These are phyloP conservation scores for Mythimna vitellina DNA, from an alignment of 2,888 invertebrate genomes.

Conservation along the genomic window DNA sequence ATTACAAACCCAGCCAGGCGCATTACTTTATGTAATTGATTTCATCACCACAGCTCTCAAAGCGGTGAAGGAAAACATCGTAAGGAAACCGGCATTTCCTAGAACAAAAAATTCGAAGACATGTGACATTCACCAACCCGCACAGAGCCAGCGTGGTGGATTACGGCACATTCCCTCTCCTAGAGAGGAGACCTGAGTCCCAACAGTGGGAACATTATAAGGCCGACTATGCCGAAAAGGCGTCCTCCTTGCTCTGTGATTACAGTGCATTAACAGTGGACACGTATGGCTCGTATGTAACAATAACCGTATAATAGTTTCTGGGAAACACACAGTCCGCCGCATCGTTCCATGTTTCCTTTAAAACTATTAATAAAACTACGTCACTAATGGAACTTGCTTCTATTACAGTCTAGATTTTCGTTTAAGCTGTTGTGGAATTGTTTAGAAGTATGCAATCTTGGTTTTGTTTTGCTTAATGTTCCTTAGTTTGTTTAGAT, in stretches of 20 bases:
- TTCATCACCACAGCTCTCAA: too few relatives aligned
- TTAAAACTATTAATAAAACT: constrained; percentile 46
- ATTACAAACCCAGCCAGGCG: too few relatives aligned
- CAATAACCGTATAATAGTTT: constrained; percentile 50
- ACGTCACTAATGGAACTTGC: constrained; percentile 32
- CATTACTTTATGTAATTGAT: too few relatives aligned
- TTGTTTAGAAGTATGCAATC: constrained; percentile 3
- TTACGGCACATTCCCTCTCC: too few relatives aligned
- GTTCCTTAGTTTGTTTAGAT: not conserved
- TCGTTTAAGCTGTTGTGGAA: constrained; percentile 1
- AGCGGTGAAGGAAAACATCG: too few relatives aligned
- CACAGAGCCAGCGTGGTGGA: too few relatives aligned
- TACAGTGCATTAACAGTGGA: constrained; percentile 51
- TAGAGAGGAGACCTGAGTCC: too few relatives aligned
- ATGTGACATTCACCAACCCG: too few relatives aligned
- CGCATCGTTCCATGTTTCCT: constrained; percentile 37
- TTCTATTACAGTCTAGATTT: constrained; percentile 14
- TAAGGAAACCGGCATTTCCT: too few relatives aligned
- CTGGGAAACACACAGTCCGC: constrained; percentile 32
- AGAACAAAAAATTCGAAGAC: too few relatives aligned
- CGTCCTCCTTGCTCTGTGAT: not conserved
- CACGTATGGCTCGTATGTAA: constrained; percentile 55
- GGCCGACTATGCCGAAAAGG: not conserved
- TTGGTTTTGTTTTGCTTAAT: constrained; percentile 2
- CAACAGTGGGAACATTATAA: too few relatives aligned